These are phyloP conservation scores for Norana najaformis DNA, from an alignment of 2,888 invertebrate genomes.

Conservation along the genomic window DNA sequence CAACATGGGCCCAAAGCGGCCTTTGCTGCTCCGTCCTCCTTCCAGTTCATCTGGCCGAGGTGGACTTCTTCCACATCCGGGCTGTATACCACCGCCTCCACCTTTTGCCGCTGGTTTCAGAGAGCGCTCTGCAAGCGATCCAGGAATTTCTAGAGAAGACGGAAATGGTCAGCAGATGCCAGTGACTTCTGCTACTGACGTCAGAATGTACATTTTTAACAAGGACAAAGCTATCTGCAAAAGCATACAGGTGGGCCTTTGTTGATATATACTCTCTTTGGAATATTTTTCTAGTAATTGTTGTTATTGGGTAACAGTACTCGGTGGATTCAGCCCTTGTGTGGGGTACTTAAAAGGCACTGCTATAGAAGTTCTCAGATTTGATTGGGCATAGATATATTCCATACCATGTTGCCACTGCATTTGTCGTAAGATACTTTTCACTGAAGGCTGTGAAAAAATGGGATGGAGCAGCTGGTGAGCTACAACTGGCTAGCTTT, in stretches of 20 bases:
- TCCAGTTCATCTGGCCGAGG: neutral
- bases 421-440: neutral
- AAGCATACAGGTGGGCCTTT: constrained; percentile 39
- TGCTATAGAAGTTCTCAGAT: neutral
- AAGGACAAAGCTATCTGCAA: constrained; percentile 39
- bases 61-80: neutral
- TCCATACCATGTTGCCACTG: neutral
- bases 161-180: neutral
- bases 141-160: neutral
- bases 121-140: neutral
- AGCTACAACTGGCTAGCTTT: neutral
- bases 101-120: neutral
- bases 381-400: too few relatives aligned
- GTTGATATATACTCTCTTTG: neutral
- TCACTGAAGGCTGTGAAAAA: neutral
- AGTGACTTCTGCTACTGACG: constrained; percentile 26
- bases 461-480: neutral
- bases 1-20: constrained; percentile 8
- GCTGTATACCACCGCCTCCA: neutral
- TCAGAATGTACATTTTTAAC: constrained; percentile 44
- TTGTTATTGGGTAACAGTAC: neutral
- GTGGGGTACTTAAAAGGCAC: neutral
- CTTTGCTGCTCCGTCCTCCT: neutral
- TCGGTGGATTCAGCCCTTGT: neutral
- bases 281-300: neutral